Conservation (phyloP, 2,113 vertebrate genomes). For the Alethe diademata region DNA sequence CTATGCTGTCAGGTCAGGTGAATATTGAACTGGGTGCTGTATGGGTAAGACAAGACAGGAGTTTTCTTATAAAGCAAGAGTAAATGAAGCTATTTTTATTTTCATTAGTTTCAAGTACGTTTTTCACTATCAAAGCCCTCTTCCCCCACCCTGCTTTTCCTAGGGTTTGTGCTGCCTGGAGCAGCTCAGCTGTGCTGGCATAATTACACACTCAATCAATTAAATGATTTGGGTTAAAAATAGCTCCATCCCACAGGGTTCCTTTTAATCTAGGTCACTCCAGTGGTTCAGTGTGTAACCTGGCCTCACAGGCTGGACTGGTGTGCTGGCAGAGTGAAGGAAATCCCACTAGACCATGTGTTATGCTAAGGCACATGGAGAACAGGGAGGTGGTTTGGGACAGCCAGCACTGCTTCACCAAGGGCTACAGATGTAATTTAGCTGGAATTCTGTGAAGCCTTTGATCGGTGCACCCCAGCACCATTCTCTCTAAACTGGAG, state of each 20-base stretch:
- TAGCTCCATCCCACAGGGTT: not conserved
- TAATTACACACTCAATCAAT: not conserved
- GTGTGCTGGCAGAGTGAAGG: not conserved
- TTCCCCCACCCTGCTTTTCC: not conserved
- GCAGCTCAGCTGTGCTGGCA: not conserved
- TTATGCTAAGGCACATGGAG: not conserved
- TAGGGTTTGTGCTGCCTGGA: not conserved
- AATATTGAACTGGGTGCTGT: not conserved
- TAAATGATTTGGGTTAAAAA: conserved; percentile 7
- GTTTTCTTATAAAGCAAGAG: not conserved
- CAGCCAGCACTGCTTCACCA: not conserved
- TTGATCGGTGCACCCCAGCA: not conserved
- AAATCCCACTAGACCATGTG: not conserved
- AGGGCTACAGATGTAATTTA: not conserved
- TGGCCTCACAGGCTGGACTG: not conserved
- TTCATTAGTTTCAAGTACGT: not conserved
- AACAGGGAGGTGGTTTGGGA: not conserved
- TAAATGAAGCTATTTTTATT: not conserved
- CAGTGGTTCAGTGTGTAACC: not conserved
- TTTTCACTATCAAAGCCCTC: not conserved
- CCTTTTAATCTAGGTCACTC: not conserved
- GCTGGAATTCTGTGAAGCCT: not conserved
- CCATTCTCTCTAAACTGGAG: not conserved
- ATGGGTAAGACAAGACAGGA: not conserved
- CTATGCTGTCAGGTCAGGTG: not conserved